Base-by-base conservation (phyloP, 2,888 invertebrate species). In the Chrysopilus asiliformis region DNA sequence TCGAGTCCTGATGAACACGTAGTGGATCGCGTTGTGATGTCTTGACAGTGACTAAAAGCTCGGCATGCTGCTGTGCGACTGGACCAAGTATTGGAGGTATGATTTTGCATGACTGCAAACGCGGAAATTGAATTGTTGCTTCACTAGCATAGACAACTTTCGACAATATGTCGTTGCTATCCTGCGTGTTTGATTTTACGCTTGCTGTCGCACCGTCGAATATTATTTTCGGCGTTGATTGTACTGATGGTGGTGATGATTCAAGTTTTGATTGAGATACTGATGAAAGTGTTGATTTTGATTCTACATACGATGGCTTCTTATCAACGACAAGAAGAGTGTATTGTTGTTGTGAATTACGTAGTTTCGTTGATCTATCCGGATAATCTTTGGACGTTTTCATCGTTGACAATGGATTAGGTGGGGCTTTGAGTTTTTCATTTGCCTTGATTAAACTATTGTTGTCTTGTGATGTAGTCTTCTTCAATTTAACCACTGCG, bases 401-500 rank as follows among this genome's bases (percentile, higher is more conserved):
- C 7, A 28, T 20, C 28, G 32, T 25, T 24, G 34, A 22, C 22
- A 15, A 8, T 29, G 6, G 7, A 8, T 7, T 10, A 8, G 2
- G 25, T 28, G 17, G 10, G 14, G n/a, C 15, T 19, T 14, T 14
- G 7, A 9, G 5, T n/a, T n/a, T n/a, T n/a, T n/a, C n/a, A n/a
- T n/a, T n/a, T n/a, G n/a, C n/a, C n/a, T n/a, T n/a, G n/a, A n/a
- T n/a, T n/a, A n/a, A n/a, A n/a, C n/a, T n/a, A n/a, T n/a, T n/a
- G n/a, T n/a, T n/a, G 13, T 8, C 16, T 18, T 17, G 9, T 19
- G 31, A 18, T 67, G 65, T 56, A 64, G 59, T 58, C 67, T 68
- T 59, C 68, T 68, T 68, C 67, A 55, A 55, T n/a, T n/a, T n/a
- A n/a, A n/a, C n/a, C 7, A 22, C 22, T 22, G 7, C 22, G 10